Evolutionary conservation across 2,797 vertebrate species (phyloP), one percentile per base, ranked within the genome.

Genomic region (Hoplostethus mediterraneus): DNA sequence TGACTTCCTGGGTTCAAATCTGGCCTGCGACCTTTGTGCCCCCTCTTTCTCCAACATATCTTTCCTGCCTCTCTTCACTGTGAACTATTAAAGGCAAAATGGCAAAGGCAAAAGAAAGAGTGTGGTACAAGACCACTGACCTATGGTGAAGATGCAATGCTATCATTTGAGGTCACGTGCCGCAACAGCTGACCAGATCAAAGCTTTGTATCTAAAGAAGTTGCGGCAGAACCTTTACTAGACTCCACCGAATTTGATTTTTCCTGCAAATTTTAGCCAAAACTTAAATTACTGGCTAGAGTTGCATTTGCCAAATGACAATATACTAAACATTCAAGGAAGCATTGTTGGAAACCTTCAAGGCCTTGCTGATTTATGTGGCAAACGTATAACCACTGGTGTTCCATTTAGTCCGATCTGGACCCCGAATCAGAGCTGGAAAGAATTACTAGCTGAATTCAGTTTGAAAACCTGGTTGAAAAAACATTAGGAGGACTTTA

Each of bases 131-230:
- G 33, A 31, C 44, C 14, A 25, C 51, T 28, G 30, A 47, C n/a
- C 51, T 14, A 30, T 56, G 48, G 49, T 13, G 40, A 62, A 17
- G 33, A 67, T 25, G 33, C 28, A 49, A 67, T 36, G 30, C 3
- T 28, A 21, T 45, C 17, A 13, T 47, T 55, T 65, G 16, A 7
- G 42, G 52, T 70, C 62, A 64, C 5, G 31, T 42, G 13, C 36
- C 38, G 55, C 25, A 52, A 51, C 30, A 25, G 31, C 55, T 57
- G 55, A 53, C 59, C 52, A 31, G 16, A 51, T 55, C 1, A 31
- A 55, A 64, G 8, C 63, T 5, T 51, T 14, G 12, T 5, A 60
- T 36, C 2, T 33, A 33, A 14, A 58, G n/a, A 25, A 31, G 30
- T 25, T 48, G 21, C 14, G 16, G 42, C 58, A 21, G 54, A 59